A percentile compares a stretch with the other conserved stretches of the same genome.
Conservation (phyloP, 1,140 invertebrate species). For the Drosophila sp. region DNA sequence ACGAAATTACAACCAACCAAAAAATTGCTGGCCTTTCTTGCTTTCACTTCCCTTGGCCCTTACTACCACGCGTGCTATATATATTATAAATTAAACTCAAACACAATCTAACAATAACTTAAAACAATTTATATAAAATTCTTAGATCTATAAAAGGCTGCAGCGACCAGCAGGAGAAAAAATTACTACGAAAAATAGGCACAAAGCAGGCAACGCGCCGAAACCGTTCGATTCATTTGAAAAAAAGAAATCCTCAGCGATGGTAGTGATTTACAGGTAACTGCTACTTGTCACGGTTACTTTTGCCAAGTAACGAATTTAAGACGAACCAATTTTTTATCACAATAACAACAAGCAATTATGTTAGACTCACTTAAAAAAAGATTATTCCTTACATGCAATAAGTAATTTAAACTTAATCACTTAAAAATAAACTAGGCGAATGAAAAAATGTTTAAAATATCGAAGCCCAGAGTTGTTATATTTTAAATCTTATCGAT, state of each 20-base stretch:
- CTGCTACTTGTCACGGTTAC: slow-evolving; percentile 1
- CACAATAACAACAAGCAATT: background rate
- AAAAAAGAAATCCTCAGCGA: background rate
- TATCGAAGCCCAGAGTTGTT: slow-evolving; percentile 13
- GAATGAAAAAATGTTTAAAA: background rate
- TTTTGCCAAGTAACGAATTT: background rate
- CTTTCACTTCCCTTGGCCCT: background rate
- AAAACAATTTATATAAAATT: background rate
- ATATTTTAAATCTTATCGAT: background rate
- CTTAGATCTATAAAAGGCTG: slow-evolving; percentile 1
- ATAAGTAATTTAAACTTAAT: background rate
- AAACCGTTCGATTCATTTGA: slow-evolving; percentile 67
- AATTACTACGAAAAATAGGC: slow-evolving; percentile 46
- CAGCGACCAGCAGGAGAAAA: slow-evolving; percentile 16
- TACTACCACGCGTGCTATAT: background rate
- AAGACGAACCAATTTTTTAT: background rate
- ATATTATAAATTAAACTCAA: background rate
- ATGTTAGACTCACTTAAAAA: background rate
- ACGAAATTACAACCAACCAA: slow-evolving; percentile 1
- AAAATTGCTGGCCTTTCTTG: background rate
- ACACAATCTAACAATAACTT: background rate
- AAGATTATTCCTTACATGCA: background rate
- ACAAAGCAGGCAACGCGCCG: slow-evolving; percentile 68
- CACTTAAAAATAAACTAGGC: too few species aligned
- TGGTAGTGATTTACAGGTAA: background rate